Base-by-base conservation (phyloP, 2,888 invertebrate species). In the Odiellus spinosus region DNA sequence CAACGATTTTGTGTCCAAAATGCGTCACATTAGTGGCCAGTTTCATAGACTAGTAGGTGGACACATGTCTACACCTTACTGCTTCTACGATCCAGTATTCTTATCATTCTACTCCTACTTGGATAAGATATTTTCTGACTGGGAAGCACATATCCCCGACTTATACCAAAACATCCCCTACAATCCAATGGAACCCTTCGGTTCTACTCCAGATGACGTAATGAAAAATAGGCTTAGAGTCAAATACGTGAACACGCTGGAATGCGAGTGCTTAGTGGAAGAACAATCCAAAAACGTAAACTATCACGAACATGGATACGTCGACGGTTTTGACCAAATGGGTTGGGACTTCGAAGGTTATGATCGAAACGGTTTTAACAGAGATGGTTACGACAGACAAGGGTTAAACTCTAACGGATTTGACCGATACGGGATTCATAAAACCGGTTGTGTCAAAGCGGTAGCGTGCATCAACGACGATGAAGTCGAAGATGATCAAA, bases 41-140 rank as follows among this genome's bases (percentile, higher is more conserved):
- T 60, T 61, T 49, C 59, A 61, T 52, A 55, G 56, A 8, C 62
- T 59, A 58, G 60, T 63, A 6, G 64, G 63, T 17, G 64, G 64
- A 6, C 61, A 63, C 41, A 62, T 64, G 63, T 54, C 52, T 4
- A 58, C 63, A 3, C 58, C 59, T 40, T 52, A 58, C 18, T 55
- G 57, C 19, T 56, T 61, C 1, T 64, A 63, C 52, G 64, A 64
- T 52, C 64, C 64, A 3, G 45, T 62, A 10, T 63, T 60, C 50
- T 50, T 60, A 17, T 61, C 63, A 11, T 57, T 60, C 10, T 54
- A 60, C 49, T 62, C 64, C n/a, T 64, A 58, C 48, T 56, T 64
- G 42, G 64, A 64, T 50, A 60, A 61, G 48, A 48, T 64, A 3
- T 64, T 63, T 62, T 53, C 58, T 50, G 57, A 59, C 4, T 64